These are phyloP conservation scores for Tetraodon nigroviridis DNA, from an alignment of 2,113 vertebrate genomes.

Conservation along the genomic window DNA sequence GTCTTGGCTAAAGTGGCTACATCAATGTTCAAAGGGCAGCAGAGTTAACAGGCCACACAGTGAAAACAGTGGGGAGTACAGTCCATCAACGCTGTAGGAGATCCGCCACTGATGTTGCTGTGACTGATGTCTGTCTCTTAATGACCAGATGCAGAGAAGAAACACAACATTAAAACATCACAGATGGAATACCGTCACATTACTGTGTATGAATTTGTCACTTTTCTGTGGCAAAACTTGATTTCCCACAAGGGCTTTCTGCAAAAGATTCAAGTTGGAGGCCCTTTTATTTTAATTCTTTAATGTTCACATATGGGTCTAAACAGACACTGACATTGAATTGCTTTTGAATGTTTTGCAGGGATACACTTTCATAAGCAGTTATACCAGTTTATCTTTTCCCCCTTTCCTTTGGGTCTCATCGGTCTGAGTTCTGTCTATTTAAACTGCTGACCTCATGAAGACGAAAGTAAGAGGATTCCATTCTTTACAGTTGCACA, in stretches of 20 bases:
- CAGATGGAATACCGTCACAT: constrained; percentile 14
- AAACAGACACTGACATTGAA: neutral
- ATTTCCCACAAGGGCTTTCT: constrained; percentile 22
- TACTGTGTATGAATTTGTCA: neutral
- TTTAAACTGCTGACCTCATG: constrained; percentile 66
- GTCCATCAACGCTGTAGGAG: constrained; percentile 28
- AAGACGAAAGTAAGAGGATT: constrained; percentile 73
- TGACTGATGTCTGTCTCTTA: constrained; percentile 26
- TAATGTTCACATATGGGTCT: neutral
- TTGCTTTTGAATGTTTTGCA: neutral
- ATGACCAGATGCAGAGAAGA: constrained; percentile 35
- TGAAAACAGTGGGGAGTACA: constrained; percentile 6
- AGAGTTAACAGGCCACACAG: constrained; percentile 28
- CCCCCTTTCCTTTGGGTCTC: constrained; percentile 48
- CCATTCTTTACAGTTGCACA: constrained; percentile 52
- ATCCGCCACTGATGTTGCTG: constrained; percentile 12
- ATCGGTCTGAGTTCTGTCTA: constrained; percentile 67
- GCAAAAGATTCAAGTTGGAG: no score
- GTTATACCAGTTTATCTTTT: constrained; percentile 30
- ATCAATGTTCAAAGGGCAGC: constrained; percentile 36
- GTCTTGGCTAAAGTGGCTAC: constrained; percentile 17
- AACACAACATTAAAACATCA: constrained; percentile 15
- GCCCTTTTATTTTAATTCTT: no score
- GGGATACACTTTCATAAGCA: neutral
- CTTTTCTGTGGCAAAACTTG: neutral